Percentiles rank a stretch among this genome's conserved stretches.
Evolutionary conservation across 2,113 vertebrate species (phyloP).

Genomic region (Sander lucioperca): DNA sequence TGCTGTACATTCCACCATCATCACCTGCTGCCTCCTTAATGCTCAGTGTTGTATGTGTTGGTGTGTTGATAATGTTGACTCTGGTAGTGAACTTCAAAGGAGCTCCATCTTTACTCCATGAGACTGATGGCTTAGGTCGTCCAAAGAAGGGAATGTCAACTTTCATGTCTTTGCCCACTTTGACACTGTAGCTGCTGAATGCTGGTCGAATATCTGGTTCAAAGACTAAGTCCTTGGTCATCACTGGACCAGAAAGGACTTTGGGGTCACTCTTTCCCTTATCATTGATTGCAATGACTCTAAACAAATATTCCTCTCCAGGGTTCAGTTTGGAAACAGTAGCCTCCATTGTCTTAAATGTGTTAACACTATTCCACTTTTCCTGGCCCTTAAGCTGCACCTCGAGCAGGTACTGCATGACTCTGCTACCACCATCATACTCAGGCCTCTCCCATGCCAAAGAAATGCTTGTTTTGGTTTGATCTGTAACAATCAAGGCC

Average conservation of each 20-base stretch:
- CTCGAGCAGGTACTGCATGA: slow-evolving; percentile 95
- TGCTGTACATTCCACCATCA: slow-evolving; percentile 93
- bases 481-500: slow-evolving; percentile 93
- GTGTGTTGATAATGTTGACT: slow-evolving; percentile 89
- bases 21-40: slow-evolving; percentile 95
- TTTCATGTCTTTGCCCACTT: slow-evolving; percentile 93
- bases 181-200: slow-evolving; percentile 94
- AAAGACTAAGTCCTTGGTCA: slow-evolving; percentile 95
- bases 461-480: slow-evolving; percentile 94
- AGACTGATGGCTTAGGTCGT: slow-evolving; percentile 92
- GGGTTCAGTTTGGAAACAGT: slow-evolving; percentile 91
- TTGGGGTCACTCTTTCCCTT: slow-evolving; percentile 97
- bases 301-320: slow-evolving; percentile 95
- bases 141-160: slow-evolving; percentile 93
- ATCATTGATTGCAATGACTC: slow-evolving; percentile 96
- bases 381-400: slow-evolving; percentile 94
- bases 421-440: slow-evolving; percentile 98
- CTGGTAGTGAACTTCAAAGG: slow-evolving; percentile 94
- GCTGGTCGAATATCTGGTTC: slow-evolving; percentile 93
- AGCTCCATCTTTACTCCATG: slow-evolving; percentile 93
- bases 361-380: slow-evolving; percentile 94
- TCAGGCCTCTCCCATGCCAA: slow-evolving; percentile 96
- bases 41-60: slow-evolving; percentile 87
- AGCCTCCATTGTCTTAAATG: slow-evolving; percentile 93
- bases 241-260: slow-evolving; percentile 92